Evolutionary conservation across 2,888 invertebrate genomes (phyloP).

Genomic region (Nemotelus nigrinus): DNA sequence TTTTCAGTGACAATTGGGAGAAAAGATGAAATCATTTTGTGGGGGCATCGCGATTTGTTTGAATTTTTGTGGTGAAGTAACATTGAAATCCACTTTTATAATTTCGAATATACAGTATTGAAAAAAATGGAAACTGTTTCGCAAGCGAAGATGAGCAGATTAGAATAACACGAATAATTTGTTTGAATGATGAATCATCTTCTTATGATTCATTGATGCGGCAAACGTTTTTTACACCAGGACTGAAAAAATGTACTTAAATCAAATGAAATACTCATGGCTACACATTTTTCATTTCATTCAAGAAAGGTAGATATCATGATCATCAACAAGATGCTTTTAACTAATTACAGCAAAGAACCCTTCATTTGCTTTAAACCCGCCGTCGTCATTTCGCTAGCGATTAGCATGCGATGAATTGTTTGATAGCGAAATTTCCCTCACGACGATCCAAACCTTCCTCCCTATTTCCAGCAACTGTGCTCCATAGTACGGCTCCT

Average conservation of each 20-base stretch:
- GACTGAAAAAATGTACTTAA: too few relatives aligned
- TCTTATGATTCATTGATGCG: too few relatives aligned
- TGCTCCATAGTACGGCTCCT: background rate
- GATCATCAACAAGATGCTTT: constrained; percentile 19
- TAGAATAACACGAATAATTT: too few relatives aligned
- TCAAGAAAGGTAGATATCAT: too few relatives aligned
- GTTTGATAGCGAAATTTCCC: background rate
- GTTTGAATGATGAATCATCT: too few relatives aligned
- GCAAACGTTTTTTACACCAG: too few relatives aligned
- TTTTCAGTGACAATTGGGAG: too few relatives aligned
- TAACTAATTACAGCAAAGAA: constrained; percentile 37
- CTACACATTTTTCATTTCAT: too few relatives aligned
- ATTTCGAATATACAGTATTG: background rate
- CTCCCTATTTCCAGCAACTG: background rate
- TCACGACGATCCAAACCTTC: background rate
- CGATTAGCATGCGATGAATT: constrained; percentile 30
- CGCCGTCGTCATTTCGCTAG: background rate
- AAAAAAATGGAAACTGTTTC: background rate
- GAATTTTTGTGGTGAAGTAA: background rate
- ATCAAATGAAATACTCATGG: too few relatives aligned
- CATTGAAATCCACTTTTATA: constrained; percentile 37
- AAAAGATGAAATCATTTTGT: too few relatives aligned
- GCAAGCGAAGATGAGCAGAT: too few relatives aligned
- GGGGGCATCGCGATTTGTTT: background rate
- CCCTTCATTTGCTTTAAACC: constrained; percentile 2